phyloP scores from a whole-genome alignment of 2,113 vertebrate genomes.

The Condylura cristata region DNA sequence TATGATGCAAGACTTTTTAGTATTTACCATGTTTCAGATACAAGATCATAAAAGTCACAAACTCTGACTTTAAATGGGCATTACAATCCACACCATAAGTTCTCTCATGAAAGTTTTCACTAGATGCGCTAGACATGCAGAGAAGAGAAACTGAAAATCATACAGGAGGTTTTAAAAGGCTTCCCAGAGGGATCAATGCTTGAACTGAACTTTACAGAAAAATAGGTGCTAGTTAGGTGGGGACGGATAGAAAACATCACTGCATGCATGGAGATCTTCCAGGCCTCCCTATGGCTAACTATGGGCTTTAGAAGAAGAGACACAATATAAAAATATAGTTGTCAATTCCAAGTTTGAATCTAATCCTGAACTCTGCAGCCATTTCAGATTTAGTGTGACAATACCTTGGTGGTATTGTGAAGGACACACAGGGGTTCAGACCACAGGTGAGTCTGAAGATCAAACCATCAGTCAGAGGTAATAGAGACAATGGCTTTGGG shows the following conservation, averaged over 20 bases:
- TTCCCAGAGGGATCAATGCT: neutral
- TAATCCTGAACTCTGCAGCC: neutral
- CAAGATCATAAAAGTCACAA: neutral
- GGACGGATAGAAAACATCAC: neutral
- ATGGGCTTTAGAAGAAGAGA: neutral
- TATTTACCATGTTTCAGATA: neutral
- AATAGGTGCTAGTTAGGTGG: neutral
- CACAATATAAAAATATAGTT: neutral
- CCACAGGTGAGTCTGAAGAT: neutral
- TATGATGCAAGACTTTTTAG: neutral
- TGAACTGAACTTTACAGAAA: slow-evolving; percentile 28
- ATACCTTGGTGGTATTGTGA: neutral
- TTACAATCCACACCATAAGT: neutral
- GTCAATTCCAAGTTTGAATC: neutral
- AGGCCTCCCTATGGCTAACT: neutral
- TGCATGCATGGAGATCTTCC: neutral
- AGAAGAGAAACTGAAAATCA: slow-evolving; percentile 42
- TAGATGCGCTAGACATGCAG: neutral
- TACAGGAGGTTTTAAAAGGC: slow-evolving; percentile 6
- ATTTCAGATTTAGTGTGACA: neutral
- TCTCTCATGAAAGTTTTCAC: slow-evolving; percentile 41
- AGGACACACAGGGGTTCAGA: neutral
- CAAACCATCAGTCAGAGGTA: neutral
- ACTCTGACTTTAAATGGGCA: neutral
- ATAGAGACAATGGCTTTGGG: neutral